Percentiles rank a stretch among this genome's conserved stretches.
Conservation (phyloP, 1,140 invertebrate genomes). For the Dufourea novaeangliae region DNA sequence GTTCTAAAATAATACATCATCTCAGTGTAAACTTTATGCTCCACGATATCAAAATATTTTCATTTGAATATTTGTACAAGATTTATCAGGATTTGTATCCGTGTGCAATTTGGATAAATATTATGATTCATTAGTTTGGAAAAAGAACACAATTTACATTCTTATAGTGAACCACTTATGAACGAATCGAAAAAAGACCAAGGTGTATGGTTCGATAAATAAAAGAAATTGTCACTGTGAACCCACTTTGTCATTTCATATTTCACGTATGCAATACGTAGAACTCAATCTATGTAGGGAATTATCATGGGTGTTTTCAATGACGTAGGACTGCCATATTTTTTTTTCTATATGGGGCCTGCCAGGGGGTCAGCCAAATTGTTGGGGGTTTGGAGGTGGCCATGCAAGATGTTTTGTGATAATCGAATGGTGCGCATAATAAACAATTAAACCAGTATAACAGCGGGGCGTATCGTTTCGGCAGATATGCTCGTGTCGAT, state of each 20-base stretch:
- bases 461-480: constrained; percentile 48
- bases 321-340: constrained; percentile 78
- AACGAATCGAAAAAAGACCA: neutral
- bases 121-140: neutral
- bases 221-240: neutral
- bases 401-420: constrained; percentile 73
- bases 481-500: constrained; percentile 63
- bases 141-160: neutral
- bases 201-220: neutral
- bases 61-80: neutral
- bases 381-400: constrained; percentile 71
- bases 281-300: constrained; percentile 40
- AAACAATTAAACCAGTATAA: constrained; percentile 66
- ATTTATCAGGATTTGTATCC: neutral
- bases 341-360: constrained; percentile 73
- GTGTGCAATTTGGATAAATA: neutral
- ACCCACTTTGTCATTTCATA: constrained; percentile 5
- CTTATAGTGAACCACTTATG: neutral
- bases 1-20: neutral
- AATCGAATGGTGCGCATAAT: constrained; percentile 73
- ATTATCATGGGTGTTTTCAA: constrained; percentile 54
- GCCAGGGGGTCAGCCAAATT: constrained; percentile 76
- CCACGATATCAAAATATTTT: neutral
- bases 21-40: too few relatives aligned
- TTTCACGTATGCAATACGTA: neutral